phyloP scores from a whole-genome alignment of 2,888 invertebrate genomes.

The Phrixothrix hirtus region DNA sequence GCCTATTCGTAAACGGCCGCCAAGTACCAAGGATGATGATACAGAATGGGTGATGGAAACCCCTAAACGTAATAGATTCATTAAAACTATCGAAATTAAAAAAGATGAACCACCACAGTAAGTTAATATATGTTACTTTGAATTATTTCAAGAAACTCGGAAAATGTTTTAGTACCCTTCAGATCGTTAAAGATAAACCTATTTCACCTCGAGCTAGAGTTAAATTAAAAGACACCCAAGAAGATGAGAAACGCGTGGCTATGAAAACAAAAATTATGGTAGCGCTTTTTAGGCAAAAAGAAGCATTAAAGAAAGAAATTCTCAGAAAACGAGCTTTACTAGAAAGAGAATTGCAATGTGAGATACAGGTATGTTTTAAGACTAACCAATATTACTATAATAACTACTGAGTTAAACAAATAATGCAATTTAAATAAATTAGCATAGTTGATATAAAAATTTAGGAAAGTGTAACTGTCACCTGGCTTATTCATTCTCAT shows the following conservation, averaged over 20 bases:
- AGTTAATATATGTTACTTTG: neutral
- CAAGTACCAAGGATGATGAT: conserved; percentile 47
- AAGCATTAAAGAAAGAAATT: conserved; percentile 90
- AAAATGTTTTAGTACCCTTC: conserved; percentile 15
- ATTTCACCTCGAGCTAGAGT: conserved; percentile 48
- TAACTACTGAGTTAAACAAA: no score
- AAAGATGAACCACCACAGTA: conserved; percentile 51
- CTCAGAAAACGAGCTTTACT: conserved; percentile 85
- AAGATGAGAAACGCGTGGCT: conserved; percentile 61
- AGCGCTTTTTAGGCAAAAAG: conserved; percentile 84
- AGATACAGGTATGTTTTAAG: conserved; percentile 75
- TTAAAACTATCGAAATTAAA: conserved; percentile 42
- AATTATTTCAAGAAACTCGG: no score
- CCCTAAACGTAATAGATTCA: conserved; percentile 52
- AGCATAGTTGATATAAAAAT: no score
- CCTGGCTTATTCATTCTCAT: no score
- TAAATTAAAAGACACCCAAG: conserved; percentile 54
- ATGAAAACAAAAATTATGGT: conserved; percentile 69
- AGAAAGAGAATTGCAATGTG: conserved; percentile 86
- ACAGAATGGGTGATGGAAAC: conserved; percentile 59
- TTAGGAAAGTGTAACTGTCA: no score
- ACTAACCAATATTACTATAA: no score
- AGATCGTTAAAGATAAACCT: conserved; percentile 43
- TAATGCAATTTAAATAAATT: no score
- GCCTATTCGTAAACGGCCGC: conserved; percentile 48